These are phyloP conservation scores for Megaceryle torquata DNA, from an alignment of 2,113 vertebrate genomes.

Conservation along the genomic window DNA sequence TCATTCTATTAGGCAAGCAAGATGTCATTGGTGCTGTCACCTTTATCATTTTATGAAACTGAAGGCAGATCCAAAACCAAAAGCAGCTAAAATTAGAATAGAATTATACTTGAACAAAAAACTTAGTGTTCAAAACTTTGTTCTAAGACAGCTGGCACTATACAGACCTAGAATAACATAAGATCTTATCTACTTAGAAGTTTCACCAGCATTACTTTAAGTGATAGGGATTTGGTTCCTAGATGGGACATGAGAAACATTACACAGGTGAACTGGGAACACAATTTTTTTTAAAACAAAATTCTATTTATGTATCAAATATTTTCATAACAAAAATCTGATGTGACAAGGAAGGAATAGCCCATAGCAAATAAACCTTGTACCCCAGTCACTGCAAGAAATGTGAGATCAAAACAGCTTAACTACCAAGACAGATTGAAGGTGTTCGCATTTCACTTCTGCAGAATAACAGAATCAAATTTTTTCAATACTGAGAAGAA, in stretches of 20 bases:
- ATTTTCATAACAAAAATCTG: not conserved
- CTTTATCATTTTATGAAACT: not conserved
- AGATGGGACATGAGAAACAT: not conserved
- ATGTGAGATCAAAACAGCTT: accelerated
- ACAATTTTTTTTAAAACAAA: not conserved
- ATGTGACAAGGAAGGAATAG: not conserved
- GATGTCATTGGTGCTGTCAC: not conserved
- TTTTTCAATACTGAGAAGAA: not conserved
- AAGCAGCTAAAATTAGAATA: not conserved
- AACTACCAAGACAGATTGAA: not conserved
- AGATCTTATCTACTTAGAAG: not conserved
- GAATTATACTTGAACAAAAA: not conserved
- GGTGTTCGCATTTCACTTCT: not conserved
- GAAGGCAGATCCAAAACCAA: not conserved
- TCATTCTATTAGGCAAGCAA: not conserved
- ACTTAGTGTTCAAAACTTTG: no score
- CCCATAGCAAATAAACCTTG: accelerated
- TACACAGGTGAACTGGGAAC: not conserved
- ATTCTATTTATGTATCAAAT: not conserved
- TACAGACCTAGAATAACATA: not conserved
- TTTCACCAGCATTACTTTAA: not conserved
- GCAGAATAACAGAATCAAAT: not conserved
- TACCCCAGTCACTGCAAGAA: not conserved
- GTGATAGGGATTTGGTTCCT: not conserved
- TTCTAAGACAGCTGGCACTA: not conserved